Evolutionary conservation across 2,797 vertebrate genomes (phyloP).

Genomic region (Molossus alvarezi): DNA sequence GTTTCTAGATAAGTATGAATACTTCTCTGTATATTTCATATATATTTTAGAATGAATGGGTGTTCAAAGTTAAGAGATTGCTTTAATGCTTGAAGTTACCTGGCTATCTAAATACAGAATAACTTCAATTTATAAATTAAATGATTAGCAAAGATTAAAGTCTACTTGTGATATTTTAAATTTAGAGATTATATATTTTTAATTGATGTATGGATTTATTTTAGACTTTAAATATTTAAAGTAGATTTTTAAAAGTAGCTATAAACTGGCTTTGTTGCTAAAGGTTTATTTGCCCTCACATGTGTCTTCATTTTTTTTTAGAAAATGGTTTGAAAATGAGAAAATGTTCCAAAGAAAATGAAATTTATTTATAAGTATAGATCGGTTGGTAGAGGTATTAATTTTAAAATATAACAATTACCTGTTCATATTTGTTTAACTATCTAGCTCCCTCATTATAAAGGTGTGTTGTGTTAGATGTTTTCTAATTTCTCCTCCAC

Average conservation of each 20-base stretch:
- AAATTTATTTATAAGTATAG: conserved; percentile 15
- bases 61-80: background rate
- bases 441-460: background rate
- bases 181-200: conserved; percentile 5
- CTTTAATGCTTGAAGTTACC: conserved; percentile 13
- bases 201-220: background rate
- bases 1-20: background rate
- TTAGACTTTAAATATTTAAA: conserved; percentile 44
- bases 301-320: background rate
- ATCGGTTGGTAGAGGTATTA: background rate
- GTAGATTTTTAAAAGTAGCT: conserved; percentile 19
- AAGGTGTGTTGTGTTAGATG: background rate
- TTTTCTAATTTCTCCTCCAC: background rate
- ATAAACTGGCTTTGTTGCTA: background rate
- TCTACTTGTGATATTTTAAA: background rate
- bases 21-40: background rate
- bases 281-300: background rate
- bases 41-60: background rate
- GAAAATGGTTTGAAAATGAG: background rate
- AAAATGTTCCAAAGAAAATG: conserved; percentile 19
- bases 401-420: conserved; percentile 37
- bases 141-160: background rate
- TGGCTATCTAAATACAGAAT: background rate
- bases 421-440: background rate
- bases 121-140: background rate